phyloP scores from a whole-genome alignment of 2,888 invertebrate species.

The Drosophila peninsularis region DNA sequence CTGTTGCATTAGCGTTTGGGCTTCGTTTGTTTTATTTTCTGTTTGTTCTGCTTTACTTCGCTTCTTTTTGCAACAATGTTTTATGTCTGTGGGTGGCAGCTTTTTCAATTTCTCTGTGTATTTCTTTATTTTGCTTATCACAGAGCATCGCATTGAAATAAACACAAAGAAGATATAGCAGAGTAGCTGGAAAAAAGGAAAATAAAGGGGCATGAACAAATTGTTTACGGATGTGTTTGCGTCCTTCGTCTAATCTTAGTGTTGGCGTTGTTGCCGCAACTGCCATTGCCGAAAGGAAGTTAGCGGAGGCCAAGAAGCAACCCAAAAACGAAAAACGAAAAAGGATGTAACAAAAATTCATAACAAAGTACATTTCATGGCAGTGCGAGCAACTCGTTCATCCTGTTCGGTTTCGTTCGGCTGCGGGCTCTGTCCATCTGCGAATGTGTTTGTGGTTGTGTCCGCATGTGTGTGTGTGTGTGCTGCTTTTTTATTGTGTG shows the following conservation, averaged over 20 bases:
- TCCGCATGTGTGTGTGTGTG: conserved; percentile 22
- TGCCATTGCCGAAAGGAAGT: conserved; percentile 46
- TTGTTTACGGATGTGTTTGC: conserved; percentile 79
- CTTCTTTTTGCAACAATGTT: conserved; percentile 6
- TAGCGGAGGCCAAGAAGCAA: conserved; percentile 31
- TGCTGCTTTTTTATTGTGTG: conserved; percentile 36
- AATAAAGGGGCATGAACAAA: conserved; percentile 70
- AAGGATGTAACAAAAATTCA: conserved; percentile 75
- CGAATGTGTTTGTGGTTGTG: conserved; percentile 14
- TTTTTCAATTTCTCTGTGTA: conserved; percentile 67
- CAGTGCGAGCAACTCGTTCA: conserved; percentile 61
- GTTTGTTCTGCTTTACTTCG: conserved; percentile 24
- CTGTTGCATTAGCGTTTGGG: conserved; percentile 31
- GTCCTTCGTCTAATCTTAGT: conserved; percentile 65
- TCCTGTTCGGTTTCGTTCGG: conserved; percentile 51
- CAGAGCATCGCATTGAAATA: conserved; percentile 58
- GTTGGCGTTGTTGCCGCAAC: conserved; percentile 29
- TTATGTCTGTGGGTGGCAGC: conserved; percentile 35
- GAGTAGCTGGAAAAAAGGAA: conserved; percentile 34
- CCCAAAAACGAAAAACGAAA: conserved; percentile 48
- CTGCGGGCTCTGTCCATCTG: conserved; percentile 8
- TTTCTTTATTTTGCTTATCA: conserved; percentile 78
- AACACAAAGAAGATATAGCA: conserved; percentile 53
- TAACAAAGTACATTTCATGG: conserved; percentile 78
- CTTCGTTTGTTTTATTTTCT: conserved; percentile 18